Percentiles rank a stretch among this genome's conserved stretches.
phyloP scores from a whole-genome alignment of 2,113 vertebrate genomes.

The Paratilapia polleni region DNA sequence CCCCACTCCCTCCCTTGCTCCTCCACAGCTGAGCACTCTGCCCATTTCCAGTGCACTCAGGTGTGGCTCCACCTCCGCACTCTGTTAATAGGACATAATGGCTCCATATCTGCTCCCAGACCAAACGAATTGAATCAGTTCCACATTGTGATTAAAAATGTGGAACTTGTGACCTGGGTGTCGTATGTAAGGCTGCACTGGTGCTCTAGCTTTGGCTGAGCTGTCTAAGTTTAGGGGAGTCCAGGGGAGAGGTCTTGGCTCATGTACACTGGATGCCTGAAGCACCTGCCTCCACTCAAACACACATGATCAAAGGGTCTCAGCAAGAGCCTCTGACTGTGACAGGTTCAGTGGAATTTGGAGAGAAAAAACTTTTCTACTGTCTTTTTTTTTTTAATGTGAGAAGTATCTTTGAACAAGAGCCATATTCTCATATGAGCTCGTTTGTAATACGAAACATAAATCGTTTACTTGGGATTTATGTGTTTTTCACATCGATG shows the following conservation, averaged over 20 bases:
- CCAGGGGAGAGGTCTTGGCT: conserved; percentile 7
- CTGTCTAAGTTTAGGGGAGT: background rate
- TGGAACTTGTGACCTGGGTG: conserved; percentile 23
- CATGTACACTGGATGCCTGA: background rate
- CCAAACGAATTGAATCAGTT: conserved; percentile 76
- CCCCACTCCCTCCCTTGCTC: background rate
- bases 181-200: background rate
- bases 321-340: conserved; percentile 7
- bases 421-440: conserved; percentile 19
- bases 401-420: conserved; percentile 2
- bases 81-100: conserved; percentile 75
- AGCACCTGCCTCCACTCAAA: conserved; percentile 29
- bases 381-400: conserved; percentile 6
- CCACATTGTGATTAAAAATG: conserved; percentile 67
- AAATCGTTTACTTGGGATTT: conserved; percentile 14
- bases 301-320: conserved; percentile 49
- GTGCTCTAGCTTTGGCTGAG: background rate
- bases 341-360: conserved; percentile 22
- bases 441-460: conserved; percentile 29
- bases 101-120: conserved; percentile 67
- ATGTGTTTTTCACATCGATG: conserved; percentile 14
- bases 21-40: conserved; percentile 45
- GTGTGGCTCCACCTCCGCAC: conserved; percentile 71
- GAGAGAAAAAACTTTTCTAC: conserved; percentile 8
- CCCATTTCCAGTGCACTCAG: conserved; percentile 70